phyloP scores from a whole-genome alignment of 1,140 invertebrate genomes.

The Drosophila kikkawai region DNA sequence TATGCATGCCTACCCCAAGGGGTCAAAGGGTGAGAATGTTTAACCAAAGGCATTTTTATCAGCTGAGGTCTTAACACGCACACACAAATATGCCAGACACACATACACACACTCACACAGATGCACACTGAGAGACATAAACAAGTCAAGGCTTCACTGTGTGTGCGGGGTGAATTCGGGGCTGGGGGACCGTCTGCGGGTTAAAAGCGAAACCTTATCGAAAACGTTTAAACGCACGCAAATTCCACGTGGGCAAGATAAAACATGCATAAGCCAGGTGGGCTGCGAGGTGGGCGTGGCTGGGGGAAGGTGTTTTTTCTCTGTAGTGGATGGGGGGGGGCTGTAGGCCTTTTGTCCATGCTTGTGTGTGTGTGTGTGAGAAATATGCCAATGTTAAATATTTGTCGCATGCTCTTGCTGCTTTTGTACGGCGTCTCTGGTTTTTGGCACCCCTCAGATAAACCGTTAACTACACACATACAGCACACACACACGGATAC shows the following conservation, averaged over 20 bases:
- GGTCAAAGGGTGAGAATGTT: slow-evolving; percentile 71
- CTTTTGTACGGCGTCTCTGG: slow-evolving; percentile 52
- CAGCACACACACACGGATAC: slow-evolving; percentile 31
- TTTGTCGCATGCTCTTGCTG: slow-evolving; percentile 71
- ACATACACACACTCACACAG: slow-evolving; percentile 35
- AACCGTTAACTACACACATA: slow-evolving; percentile 72
- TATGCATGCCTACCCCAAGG: slow-evolving; percentile 44
- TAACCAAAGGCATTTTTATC: slow-evolving; percentile 77
- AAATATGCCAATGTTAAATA: slow-evolving; percentile 84
- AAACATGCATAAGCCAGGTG: slow-evolving; percentile 76
- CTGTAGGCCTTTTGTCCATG: slow-evolving; percentile 24
- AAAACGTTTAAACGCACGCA: slow-evolving; percentile 82
- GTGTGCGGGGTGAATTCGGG: slow-evolving; percentile 12
- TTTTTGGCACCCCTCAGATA: slow-evolving; percentile 75
- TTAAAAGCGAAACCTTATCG: slow-evolving; percentile 82
- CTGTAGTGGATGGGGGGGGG: slow-evolving; percentile 8
- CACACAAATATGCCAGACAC: slow-evolving; percentile 70
- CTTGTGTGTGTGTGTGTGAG: slow-evolving; percentile 60
- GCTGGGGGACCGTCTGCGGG: slow-evolving; percentile 61
- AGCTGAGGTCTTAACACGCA: slow-evolving; percentile 81
- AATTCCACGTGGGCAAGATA: slow-evolving; percentile 82
- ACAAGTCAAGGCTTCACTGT: slow-evolving; percentile 34
- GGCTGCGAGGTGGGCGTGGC: slow-evolving; percentile 20
- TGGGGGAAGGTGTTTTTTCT: slow-evolving; percentile 29
- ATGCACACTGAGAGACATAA: slow-evolving; percentile 45